A percentile compares a stretch with the other conserved stretches of the same genome.
phyloP scores from a whole-genome alignment of 1,140 invertebrate species.

The Zaprionus gabonicus region DNA sequence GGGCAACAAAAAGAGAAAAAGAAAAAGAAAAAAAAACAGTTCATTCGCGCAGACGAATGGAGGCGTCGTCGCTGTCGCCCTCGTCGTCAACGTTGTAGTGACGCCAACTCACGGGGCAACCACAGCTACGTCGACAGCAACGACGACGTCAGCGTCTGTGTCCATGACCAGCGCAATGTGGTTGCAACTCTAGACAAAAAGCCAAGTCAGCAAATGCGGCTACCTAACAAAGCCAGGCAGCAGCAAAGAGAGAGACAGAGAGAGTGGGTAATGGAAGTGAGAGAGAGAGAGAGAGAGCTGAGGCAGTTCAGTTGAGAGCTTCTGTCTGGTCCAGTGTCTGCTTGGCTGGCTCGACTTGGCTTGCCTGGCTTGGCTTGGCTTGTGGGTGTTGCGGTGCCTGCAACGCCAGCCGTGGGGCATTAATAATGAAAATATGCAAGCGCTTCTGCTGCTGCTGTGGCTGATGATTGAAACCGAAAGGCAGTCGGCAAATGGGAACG shows the following conservation, averaged over 20 bases:
- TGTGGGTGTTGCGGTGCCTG: slow-evolving; percentile 53
- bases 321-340: slow-evolving; percentile 35
- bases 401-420: slow-evolving; percentile 72
- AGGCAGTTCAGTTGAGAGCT: neutral
- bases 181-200: slow-evolving; percentile 81
- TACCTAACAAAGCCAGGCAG: slow-evolving; percentile 32
- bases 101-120: slow-evolving; percentile 38
- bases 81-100: slow-evolving; percentile 15
- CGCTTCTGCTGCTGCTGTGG: slow-evolving; percentile 54
- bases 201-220: slow-evolving; percentile 77
- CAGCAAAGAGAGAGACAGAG: neutral
- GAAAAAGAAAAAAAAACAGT: slow-evolving; percentile 20
- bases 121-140: slow-evolving; percentile 29
- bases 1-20: slow-evolving; percentile 10
- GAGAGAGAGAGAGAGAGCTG: neutral
- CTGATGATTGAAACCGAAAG: slow-evolving; percentile 78
- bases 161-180: slow-evolving; percentile 79
- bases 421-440: slow-evolving; percentile 81
- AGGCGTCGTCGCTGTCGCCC: slow-evolving; percentile 17
- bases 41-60: slow-evolving; percentile 16
- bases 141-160: slow-evolving; percentile 1
- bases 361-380: slow-evolving; percentile 9
- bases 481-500: slow-evolving; percentile 25
- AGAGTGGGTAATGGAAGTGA: neutral
- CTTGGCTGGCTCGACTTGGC: neutral